phyloP scores from a whole-genome alignment of 2,888 invertebrate species.

The Nezara viridula region DNA sequence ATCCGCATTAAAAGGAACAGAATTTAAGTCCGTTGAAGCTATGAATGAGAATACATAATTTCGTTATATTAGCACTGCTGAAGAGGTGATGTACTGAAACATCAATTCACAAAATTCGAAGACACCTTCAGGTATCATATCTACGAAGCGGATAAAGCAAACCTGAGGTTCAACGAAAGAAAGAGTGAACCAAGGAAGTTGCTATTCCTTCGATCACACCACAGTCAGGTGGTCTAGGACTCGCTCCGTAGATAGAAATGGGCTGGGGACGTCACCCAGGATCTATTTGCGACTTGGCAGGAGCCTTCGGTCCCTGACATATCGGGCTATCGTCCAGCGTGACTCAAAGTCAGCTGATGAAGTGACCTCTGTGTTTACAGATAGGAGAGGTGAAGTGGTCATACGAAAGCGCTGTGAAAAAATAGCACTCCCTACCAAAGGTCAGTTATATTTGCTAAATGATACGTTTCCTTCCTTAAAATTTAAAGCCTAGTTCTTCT shows the following conservation, averaged over 20 bases:
- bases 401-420: neutral
- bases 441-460: neutral
- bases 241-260: neutral
- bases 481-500: too few relatives aligned
- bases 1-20: too few relatives aligned
- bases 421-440: neutral
- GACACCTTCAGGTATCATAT: too few relatives aligned
- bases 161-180: neutral
- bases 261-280: slow-evolving; percentile 7
- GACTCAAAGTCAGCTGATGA: slow-evolving; percentile 23
- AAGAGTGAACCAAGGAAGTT: neutral
- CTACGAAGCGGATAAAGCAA: too few relatives aligned
- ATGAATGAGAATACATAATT: too few relatives aligned
- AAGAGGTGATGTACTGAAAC: too few relatives aligned
- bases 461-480: neutral
- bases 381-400: neutral
- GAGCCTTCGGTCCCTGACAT: neutral
- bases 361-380: slow-evolving; percentile 29
- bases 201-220: too few relatives aligned
- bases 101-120: too few relatives aligned
- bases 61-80: too few relatives aligned
- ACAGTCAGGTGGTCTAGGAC: neutral
- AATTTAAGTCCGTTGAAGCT: too few relatives aligned
- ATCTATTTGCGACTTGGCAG: slow-evolving; percentile 11
- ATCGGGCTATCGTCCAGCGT: slow-evolving; percentile 29